Conservation (phyloP, 2,888 invertebrate genomes). For the Cylloceria caligata region DNA sequence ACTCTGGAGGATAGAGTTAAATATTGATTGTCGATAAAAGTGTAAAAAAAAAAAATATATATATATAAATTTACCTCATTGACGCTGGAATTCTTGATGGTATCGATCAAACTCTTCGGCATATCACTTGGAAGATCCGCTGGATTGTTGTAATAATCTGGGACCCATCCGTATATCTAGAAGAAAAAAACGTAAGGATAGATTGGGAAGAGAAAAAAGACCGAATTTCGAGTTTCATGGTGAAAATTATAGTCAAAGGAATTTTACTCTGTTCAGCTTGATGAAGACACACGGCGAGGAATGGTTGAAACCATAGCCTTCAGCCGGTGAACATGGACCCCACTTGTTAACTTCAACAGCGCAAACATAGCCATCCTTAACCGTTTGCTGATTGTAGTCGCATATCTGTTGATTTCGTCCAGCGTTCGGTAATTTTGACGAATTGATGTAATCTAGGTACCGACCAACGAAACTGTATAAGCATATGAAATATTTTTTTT, state of each 20-base stretch:
- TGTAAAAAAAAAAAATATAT: neutral
- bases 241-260: neutral
- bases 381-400: constrained; percentile 85
- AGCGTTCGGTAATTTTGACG: constrained; percentile 80
- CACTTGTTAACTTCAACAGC: constrained; percentile 84
- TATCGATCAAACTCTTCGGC: constrained; percentile 86
- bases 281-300: constrained; percentile 94
- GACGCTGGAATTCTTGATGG: constrained; percentile 83
- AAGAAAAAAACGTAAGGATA: constrained; percentile 76
- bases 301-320: constrained; percentile 89
- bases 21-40: constrained; percentile 11
- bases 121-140: constrained; percentile 87
- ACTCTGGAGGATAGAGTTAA: constrained; percentile 26
- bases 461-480: constrained; percentile 55
- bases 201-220: too few relatives aligned
- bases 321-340: constrained; percentile 85
- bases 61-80: constrained; percentile 74
- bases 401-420: constrained; percentile 87
- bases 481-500: constrained; percentile 6
- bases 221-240: too few relatives aligned
- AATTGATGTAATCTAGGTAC: constrained; percentile 82
- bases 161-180: constrained; percentile 91
- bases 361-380: constrained; percentile 86
- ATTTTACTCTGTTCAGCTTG: constrained; percentile 92
- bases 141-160: constrained; percentile 87